Evolutionary conservation across 2,888 invertebrate genomes (phyloP).

Genomic region (Rhamphomyia laevipes): DNA sequence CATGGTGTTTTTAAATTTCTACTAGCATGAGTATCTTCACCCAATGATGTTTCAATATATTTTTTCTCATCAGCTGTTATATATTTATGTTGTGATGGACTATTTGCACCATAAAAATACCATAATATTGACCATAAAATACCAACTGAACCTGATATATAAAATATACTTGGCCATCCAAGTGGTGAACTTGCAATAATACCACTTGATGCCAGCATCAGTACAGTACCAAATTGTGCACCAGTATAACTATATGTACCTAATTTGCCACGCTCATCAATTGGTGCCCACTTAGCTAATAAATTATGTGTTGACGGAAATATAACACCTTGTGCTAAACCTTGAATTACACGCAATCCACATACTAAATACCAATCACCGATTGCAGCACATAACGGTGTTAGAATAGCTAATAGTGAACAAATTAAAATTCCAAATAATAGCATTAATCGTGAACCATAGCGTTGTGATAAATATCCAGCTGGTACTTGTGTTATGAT

Average conservation of each 20-base stretch:
- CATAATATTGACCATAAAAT: slow-evolving; percentile 49
- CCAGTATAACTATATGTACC: slow-evolving; percentile 59
- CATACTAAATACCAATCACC: slow-evolving; percentile 50
- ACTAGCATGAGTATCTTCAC: slow-evolving; percentile 27
- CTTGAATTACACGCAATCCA: slow-evolving; percentile 50
- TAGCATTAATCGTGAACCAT: slow-evolving; percentile 56
- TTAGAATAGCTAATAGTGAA: slow-evolving; percentile 50
- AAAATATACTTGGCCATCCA: slow-evolving; percentile 73
- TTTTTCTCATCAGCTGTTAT: slow-evolving; percentile 51
- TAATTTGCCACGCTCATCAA: slow-evolving; percentile 50
- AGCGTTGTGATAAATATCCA: slow-evolving; percentile 56
- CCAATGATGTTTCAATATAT: slow-evolving; percentile 56
- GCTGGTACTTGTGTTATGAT: slow-evolving; percentile 50
- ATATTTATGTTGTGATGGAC: slow-evolving; percentile 46
- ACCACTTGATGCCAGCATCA: slow-evolving; percentile 63
- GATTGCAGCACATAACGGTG: slow-evolving; percentile 54
- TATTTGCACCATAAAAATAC: slow-evolving; percentile 50
- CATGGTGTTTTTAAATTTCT: slow-evolving; percentile 49
- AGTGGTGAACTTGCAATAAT: slow-evolving; percentile 50
- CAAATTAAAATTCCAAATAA: slow-evolving; percentile 46
- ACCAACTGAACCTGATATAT: slow-evolving; percentile 54
- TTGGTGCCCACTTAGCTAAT: slow-evolving; percentile 59
- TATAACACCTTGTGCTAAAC: slow-evolving; percentile 54
- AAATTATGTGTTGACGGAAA: slow-evolving; percentile 56
- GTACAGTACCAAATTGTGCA: slow-evolving; percentile 65